These are phyloP conservation scores for Dasyurus viverrinus DNA, from an alignment of 2,113 vertebrate genomes.

Conservation along the genomic window DNA sequence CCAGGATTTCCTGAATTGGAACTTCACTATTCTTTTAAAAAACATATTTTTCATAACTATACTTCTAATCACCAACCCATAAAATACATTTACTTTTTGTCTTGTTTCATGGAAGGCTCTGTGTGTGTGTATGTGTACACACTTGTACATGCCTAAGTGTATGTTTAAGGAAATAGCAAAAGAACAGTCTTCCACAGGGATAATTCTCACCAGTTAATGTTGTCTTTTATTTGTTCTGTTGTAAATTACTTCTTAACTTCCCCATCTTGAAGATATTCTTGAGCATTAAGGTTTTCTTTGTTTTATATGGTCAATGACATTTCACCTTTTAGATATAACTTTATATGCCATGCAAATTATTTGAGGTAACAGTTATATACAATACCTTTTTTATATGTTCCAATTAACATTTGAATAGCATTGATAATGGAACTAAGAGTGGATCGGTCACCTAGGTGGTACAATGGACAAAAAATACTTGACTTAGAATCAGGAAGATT, in stretches of 20 bases:
- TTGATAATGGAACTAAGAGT: background rate
- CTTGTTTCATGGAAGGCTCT: background rate
- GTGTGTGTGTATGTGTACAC: background rate
- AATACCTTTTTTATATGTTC: background rate
- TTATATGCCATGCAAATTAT: constrained; percentile 14
- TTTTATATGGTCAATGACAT: background rate
- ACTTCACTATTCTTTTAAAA: background rate
- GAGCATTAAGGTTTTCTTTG: background rate
- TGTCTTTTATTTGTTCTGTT: background rate
- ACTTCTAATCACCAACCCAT: background rate
- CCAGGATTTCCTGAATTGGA: no score
- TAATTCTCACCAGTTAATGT: background rate
- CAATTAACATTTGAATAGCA: background rate
- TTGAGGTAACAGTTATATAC: background rate
- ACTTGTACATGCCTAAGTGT: background rate
- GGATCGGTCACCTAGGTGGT: background rate
- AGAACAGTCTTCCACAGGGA: background rate
- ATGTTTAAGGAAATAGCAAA: background rate
- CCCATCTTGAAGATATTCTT: background rate
- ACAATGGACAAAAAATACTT: background rate
- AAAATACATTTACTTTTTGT: constrained; percentile 7
- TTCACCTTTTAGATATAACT: constrained; percentile 19
- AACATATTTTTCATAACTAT: background rate
- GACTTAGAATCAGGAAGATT: background rate
- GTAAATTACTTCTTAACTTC: background rate